Evolutionary conservation across 2,113 vertebrate genomes (phyloP), one percentile per base, ranked within the genome.

Genomic region (Callaeas wilsoni): DNA sequence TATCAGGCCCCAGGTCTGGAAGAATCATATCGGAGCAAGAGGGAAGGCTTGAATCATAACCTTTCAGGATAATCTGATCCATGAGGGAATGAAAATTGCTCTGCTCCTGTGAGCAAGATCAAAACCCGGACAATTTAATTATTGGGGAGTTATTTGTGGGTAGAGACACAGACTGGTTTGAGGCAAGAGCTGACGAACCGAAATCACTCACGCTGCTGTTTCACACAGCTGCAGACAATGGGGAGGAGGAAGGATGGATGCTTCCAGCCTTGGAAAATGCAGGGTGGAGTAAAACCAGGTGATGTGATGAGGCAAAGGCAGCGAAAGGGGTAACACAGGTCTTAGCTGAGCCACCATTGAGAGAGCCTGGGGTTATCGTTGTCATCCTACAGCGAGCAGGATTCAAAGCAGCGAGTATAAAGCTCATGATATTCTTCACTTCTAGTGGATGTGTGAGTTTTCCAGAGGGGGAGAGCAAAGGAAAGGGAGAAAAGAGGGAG

Each of bases 41-140:
- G 81, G 82, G 90, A 92, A 94, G 88, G 76, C 67, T 97, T 93
- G 94, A 95, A 96, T 98, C 88, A 44, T 32, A 95, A 97, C 91
- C 91, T 96, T 95, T 79, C 65, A 19, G 92, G 93, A 97, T 95
- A 96, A 97, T 97, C 93, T 86, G 96, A 96, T 62, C 96, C 97
- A 91, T 42, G 84, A 98, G 97, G 96, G 96, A 94, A 77, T 1
- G 35, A 29, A 94, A 96, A 97, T 95, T 83, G 95, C 94, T 96
- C 89, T 86, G 94, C 94, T 96, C 87, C 95, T 83, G 71, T 93
- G 92, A 98, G 77, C 65, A 93, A 94, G 96, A 97, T 97, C 93
- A 98, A 97, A 98, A 92, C 76, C 79, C 26, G 12, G 87, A 90
- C 79, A 97, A 97, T 97, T 98, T 95, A 97, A 98, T 98, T 97